Evolutionary conservation across 1,140 invertebrate genomes (phyloP).

Genomic region (Protaetia brevitarsis): DNA sequence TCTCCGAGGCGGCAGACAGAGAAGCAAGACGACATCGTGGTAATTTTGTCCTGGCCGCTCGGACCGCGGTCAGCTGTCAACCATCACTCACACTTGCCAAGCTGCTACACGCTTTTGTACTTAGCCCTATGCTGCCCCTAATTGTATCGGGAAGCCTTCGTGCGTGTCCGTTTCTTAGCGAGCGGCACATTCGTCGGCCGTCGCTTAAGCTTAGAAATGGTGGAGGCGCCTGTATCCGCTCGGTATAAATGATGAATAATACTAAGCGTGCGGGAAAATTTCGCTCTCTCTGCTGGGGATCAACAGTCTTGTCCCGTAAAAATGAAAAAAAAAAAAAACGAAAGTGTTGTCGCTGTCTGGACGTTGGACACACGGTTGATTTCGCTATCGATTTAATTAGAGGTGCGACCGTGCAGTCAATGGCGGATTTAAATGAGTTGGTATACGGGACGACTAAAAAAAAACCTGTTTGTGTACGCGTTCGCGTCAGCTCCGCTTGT

Average conservation of each 20-base stretch:
- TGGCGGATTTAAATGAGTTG: not conserved
- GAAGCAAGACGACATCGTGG: not conserved
- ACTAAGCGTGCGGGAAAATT: too few species aligned
- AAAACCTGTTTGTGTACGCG: slow-evolving; percentile 13
- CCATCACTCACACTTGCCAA: slow-evolving; percentile 46
- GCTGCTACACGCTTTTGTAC: slow-evolving; percentile 47
- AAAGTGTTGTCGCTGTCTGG: slow-evolving; percentile 28
- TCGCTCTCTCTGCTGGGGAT: too few species aligned
- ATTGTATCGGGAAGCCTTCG: slow-evolving; percentile 46
- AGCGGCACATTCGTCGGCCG: slow-evolving; percentile 32
- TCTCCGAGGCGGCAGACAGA: not conserved
- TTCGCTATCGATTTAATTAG: slow-evolving; percentile 35
- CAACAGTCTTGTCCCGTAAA: not conserved
- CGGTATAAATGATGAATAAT: not conserved
- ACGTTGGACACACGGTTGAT: slow-evolving; percentile 28
- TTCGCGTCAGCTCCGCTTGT: not conserved
- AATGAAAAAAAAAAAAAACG: too few species aligned
- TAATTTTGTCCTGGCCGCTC: slow-evolving; percentile 24
- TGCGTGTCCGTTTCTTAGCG: slow-evolving; percentile 16
- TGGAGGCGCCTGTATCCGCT: slow-evolving; percentile 13
- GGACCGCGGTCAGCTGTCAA: slow-evolving; percentile 46
- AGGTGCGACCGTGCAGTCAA: not conserved
- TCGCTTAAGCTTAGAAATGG: not conserved
- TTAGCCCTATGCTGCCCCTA: slow-evolving; percentile 43
- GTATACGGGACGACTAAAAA: not conserved